Base-by-base conservation (phyloP, 2,797 vertebrate species). In the Telmatherina bonti region DNA sequence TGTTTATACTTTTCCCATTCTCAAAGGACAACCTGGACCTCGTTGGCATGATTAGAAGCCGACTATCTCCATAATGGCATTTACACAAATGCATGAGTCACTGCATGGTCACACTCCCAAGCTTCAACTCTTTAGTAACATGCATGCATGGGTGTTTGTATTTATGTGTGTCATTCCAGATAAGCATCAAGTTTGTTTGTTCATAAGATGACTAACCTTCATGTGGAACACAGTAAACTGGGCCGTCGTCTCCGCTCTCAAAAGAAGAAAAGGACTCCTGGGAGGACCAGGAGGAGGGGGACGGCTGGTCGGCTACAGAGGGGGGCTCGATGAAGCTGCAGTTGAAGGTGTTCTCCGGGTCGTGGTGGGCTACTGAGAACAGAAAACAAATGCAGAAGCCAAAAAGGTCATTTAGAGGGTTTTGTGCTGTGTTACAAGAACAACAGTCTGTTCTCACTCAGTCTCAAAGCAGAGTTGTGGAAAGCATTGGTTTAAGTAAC, bases 301-400 rank as follows among this genome's bases (percentile, higher is more conserved):
- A 97, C 7, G 96, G 97, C 87, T 97, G 97, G 80, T 99, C 98
- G 22, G 94, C 94, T 62, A 94, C 95, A 0, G 97, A 97, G 0
- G 97, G 97, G 0, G 97, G 98, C 83, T 98, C 98, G 8, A 99
- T 95, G 91, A 97, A 99, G 90, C 98, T 99, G 94, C 97, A 98
- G 94, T 97, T 98, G 90, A 99, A 95, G 61, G 96, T 96, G 90
- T 98, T 97, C 84, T 99, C 98, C 67, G 96, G 94, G 91, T 99
- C 98, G 0, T 97, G 98, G 81, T 97, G 97, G 75, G 97, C 96
- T 93, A 99, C 98, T 99, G 91, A 70, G 79, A 79, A 84, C 76
- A 87, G 62, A 92, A 84, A 89, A 88, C 84, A 91, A 93, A 92
- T 59, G 79, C 71, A 85, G 62, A 85, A 85, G 83, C 87, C 85